These are phyloP conservation scores for Micrasema minimum DNA, from an alignment of 1,140 invertebrate species.

Conservation along the genomic window DNA sequence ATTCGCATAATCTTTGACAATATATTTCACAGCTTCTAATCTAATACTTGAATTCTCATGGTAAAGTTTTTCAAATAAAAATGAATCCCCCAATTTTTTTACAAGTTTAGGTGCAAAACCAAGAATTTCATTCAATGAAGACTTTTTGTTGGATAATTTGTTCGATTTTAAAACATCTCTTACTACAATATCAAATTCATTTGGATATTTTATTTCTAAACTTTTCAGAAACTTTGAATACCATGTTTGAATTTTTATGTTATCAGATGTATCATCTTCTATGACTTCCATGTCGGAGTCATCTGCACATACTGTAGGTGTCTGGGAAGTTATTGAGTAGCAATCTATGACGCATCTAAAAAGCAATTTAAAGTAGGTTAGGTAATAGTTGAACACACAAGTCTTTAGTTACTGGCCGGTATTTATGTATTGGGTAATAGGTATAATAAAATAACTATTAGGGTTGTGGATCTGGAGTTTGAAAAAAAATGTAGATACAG, in stretches of 20 bases:
- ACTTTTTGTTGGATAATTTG: constrained; percentile 54
- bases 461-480: no score
- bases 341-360: constrained; percentile 64
- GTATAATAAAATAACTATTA: no score
- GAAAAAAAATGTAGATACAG: not conserved
- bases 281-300: constrained; percentile 65
- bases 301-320: constrained; percentile 51
- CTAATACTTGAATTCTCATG: constrained; percentile 72
- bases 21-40: constrained; percentile 70
- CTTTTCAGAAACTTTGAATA: constrained; percentile 65
- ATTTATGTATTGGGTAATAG: no score
- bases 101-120: constrained; percentile 67
- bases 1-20: constrained; percentile 65
- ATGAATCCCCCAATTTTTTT: constrained; percentile 65
- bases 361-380: constrained; percentile 34
- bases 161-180: constrained; percentile 63
- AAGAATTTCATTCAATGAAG: constrained; percentile 59
- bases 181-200: constrained; percentile 72
- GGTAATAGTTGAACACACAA: not conserved
- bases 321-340: constrained; percentile 53
- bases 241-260: constrained; percentile 56
- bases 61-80: constrained; percentile 75
- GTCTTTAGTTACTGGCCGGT: no score
- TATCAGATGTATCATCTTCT: constrained; percentile 56
- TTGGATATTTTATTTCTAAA: constrained; percentile 74